Conservation (phyloP, 2,797 vertebrate genomes). For the Lemur catta region DNA sequence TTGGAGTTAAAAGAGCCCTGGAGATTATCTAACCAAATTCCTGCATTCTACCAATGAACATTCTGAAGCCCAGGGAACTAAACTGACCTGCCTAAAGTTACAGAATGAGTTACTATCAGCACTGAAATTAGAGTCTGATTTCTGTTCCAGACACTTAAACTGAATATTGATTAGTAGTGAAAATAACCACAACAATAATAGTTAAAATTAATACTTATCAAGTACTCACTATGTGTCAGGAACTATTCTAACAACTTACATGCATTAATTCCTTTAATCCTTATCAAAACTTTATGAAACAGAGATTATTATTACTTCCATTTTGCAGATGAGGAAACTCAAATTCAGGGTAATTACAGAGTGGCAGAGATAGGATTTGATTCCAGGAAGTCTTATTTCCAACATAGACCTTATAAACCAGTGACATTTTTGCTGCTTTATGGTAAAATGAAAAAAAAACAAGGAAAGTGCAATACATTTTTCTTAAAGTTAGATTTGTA, state of each 20-base stretch:
- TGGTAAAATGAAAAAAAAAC: neutral
- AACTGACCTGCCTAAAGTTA: neutral
- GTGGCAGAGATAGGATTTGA: neutral
- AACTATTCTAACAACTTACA: neutral
- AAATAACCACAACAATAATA: neutral
- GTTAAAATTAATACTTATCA: neutral
- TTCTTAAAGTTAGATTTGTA: conserved; percentile 50
- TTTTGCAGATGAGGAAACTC: conserved; percentile 25
- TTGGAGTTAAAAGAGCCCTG: neutral
- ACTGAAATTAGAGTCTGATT: conserved; percentile 1
- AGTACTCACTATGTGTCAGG: neutral
- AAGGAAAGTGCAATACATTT: neutral
- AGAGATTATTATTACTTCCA: neutral
- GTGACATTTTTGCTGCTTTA: neutral
- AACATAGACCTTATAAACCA: neutral
- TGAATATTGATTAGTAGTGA: neutral
- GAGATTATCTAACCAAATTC: neutral
- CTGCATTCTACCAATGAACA: neutral
- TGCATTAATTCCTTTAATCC: neutral
- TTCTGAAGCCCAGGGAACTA: neutral
- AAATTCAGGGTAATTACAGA: neutral
- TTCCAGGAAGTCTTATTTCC: conserved; percentile 29
- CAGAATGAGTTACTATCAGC: neutral
- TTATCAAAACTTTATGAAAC: neutral
- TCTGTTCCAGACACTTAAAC: neutral